Evolutionary conservation across 2,888 invertebrate species (phyloP), one percentile per base, ranked within the genome.

Genomic region (Mythimna pallens): DNA sequence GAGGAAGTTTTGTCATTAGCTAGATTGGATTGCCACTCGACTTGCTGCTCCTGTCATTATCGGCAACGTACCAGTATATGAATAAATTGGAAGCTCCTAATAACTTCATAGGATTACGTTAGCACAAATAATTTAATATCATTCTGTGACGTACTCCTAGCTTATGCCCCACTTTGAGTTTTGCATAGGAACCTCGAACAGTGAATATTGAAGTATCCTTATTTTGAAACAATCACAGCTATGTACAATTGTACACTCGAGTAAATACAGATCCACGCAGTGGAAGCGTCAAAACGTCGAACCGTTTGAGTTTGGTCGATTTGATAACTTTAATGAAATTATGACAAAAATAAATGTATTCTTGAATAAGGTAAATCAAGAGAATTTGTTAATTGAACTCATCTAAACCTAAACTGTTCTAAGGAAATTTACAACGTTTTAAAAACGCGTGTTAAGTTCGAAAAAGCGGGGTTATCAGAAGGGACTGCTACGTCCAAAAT

Each of bases 1-100:
- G 73, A 78, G 73, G 71, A 86, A 86, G 86, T 86, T 86, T 86
- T 74, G 77, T 86, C 84, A 83, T 87, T 79, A 86, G 72, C 65
- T 80, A 78, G 80, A 87, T 86, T 86, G 73, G 76, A 77, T 85
- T 85, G 70, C 83, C 81, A 80, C 78, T 78, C 71, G 78, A 85
- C 81, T 83, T 74, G 83, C 86, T 78, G 71, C 78, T 72, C 70
- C 71, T 70, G 64, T 81, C 78, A 83, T 78, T 81, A 81, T 85
- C 79, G 83, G 63, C 25, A 52, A 65, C 78, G 65, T 75, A 77
- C 30, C 54, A 67, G 70, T 61, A 79, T 47, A 79, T 83, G 64
- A 81, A 85, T 75, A 78, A 83, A 74, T 83, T 77, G 62, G 69
- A 55, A 70, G 65, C 70, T 55, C 30, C 66, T 66, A 57, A 76